Evolutionary conservation across 2,797 vertebrate genomes (phyloP).

Genomic region (Lemur catta): DNA sequence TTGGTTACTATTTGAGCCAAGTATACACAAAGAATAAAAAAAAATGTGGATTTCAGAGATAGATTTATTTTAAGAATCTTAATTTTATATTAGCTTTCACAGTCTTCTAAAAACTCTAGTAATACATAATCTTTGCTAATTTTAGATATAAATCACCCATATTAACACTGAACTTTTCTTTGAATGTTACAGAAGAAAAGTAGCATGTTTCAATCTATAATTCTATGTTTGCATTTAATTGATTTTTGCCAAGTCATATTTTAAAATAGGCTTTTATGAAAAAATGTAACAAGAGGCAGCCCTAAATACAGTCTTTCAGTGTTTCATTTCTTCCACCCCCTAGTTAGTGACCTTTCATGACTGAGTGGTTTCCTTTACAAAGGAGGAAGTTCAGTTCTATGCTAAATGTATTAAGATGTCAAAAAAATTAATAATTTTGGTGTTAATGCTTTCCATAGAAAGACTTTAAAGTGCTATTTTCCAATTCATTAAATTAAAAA

Average conservation of each 20-base stretch:
- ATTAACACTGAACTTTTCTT: slow-evolving; percentile 19
- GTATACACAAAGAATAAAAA: slow-evolving; percentile 1
- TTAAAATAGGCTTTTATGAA: slow-evolving; percentile 34
- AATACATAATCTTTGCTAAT: slow-evolving; percentile 14
- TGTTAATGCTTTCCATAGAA: not conserved
- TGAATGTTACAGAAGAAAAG: slow-evolving; percentile 16
- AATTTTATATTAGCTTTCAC: slow-evolving; percentile 42
- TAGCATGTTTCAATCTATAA: slow-evolving; percentile 32
- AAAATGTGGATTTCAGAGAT: not conserved
- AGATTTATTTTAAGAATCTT: not conserved
- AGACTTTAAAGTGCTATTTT: slow-evolving; percentile 34
- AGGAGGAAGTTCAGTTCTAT: not conserved
- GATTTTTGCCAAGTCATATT: slow-evolving; percentile 35
- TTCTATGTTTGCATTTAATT: not conserved
- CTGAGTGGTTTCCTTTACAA: not conserved
- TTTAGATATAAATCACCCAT: not conserved
- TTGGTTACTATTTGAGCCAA: not conserved
- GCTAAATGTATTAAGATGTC: not conserved
- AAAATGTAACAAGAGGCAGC: not conserved
- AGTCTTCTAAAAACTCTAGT: slow-evolving; percentile 33
- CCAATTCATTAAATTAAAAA: slow-evolving; percentile 19
- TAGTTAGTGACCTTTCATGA: not conserved
- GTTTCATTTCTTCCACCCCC: not conserved
- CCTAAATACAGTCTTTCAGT: not conserved
- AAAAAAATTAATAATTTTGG: not conserved